A percentile compares a stretch with the other conserved stretches of the same genome.
These are phyloP conservation scores for Drosophila guanche DNA, from an alignment of 1,140 invertebrate genomes.

Conservation along the genomic window DNA sequence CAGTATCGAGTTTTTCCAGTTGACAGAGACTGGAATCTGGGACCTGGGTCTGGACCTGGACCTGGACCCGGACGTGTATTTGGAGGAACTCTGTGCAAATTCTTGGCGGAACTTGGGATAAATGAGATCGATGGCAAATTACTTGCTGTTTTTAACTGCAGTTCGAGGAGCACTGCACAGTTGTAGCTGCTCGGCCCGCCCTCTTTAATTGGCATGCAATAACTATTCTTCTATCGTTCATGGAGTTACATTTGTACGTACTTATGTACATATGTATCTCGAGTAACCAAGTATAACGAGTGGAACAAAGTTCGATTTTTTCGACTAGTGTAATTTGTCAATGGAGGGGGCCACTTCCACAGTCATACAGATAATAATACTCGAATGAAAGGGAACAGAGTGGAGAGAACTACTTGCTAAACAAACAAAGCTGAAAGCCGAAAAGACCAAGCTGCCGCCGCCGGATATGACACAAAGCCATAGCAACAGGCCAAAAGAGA, in stretches of 20 bases:
- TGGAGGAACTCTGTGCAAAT: conserved; percentile 56
- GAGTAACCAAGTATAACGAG: no score
- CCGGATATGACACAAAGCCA: conserved; percentile 57
- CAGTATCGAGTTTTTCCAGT: conserved; percentile 46
- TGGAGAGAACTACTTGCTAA: conserved; percentile 11
- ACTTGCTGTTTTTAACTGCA: conserved; percentile 22
- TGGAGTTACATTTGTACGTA: neutral
- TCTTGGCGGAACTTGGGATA: conserved; percentile 43
- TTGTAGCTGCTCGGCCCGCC: neutral
- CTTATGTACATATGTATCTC: neutral
- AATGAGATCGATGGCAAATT: conserved; percentile 45
- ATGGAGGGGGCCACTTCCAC: conserved; percentile 4
- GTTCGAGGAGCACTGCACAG: conserved; percentile 15
- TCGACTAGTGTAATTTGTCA: conserved; percentile 30
- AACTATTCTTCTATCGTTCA: neutral
- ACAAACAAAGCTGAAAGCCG: conserved; percentile 12
- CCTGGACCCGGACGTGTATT: no score
- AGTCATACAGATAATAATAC: conserved; percentile 1
- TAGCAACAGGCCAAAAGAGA: conserved; percentile 23
- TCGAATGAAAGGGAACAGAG: neutral
- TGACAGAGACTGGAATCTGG: neutral
- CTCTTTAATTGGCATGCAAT: conserved; percentile 11
- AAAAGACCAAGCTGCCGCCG: conserved; percentile 27
- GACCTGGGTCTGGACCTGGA: no score
- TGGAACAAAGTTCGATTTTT: no score